These are phyloP conservation scores for Orthosia incerta DNA, from an alignment of 2,888 invertebrate species.

Conservation along the genomic window DNA sequence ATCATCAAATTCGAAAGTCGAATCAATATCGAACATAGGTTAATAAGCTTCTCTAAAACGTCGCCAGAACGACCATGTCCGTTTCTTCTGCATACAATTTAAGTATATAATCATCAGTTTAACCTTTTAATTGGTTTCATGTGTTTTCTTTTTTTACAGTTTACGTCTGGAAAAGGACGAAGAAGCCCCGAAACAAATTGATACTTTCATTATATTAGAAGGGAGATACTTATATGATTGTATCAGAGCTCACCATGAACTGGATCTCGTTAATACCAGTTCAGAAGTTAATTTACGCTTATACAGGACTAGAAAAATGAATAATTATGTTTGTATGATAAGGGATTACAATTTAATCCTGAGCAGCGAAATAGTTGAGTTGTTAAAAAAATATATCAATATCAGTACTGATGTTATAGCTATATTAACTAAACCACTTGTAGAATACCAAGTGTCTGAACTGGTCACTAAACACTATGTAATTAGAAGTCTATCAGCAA, in stretches of 20 bases:
- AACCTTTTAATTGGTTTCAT: background rate
- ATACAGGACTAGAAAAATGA: constrained; percentile 72
- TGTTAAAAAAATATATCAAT: constrained; percentile 76
- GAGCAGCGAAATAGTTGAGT: constrained; percentile 83
- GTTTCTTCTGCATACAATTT: background rate
- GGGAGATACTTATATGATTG: constrained; percentile 83
- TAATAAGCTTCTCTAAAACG: background rate
- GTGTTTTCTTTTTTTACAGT: constrained; percentile 72
- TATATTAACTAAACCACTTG: constrained; percentile 81
- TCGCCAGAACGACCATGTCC: background rate
- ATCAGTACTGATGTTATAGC: constrained; percentile 78
- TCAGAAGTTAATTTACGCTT: constrained; percentile 78
- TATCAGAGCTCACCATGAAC: constrained; percentile 69
- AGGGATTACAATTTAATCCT: constrained; percentile 82
- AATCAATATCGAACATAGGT: too few species aligned
- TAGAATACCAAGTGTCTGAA: constrained; percentile 81
- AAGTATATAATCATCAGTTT: too few species aligned
- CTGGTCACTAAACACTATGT: constrained; percentile 71
- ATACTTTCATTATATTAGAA: constrained; percentile 83
- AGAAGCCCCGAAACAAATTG: constrained; percentile 71
- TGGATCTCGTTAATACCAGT: constrained; percentile 77
- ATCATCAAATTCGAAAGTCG: background rate
- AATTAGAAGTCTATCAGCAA: constrained; percentile 78
- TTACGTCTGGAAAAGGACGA: constrained; percentile 75
- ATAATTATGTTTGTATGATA: constrained; percentile 80